Evolutionary conservation across 2,888 invertebrate genomes (phyloP).

Genomic region (Drosophila quasianomalipes): DNA sequence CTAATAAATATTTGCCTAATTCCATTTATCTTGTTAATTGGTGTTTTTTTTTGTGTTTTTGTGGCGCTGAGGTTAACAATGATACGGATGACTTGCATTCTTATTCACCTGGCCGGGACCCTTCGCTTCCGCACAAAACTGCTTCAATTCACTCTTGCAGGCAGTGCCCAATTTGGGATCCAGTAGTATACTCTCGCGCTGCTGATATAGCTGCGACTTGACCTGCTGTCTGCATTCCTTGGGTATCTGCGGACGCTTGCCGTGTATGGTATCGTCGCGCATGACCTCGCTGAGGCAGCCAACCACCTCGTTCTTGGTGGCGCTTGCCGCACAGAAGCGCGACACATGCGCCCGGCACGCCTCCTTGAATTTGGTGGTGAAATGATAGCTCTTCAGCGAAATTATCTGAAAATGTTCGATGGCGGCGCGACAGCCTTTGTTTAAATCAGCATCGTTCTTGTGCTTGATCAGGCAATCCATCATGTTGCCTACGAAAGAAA

Average conservation of each 20-base stretch:
- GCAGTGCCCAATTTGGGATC: slow-evolving; percentile 94
- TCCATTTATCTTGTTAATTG: neutral
- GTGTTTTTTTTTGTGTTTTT: neutral
- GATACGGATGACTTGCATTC: slow-evolving; percentile 72
- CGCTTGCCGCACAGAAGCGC: slow-evolving; percentile 89
- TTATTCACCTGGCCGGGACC: slow-evolving; percentile 87
- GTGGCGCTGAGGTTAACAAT: slow-evolving; percentile 45
- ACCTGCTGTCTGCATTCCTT: slow-evolving; percentile 96
- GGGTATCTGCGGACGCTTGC: slow-evolving; percentile 91
- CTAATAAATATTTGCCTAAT: neutral
- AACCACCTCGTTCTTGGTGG: slow-evolving; percentile 91
- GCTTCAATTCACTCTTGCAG: slow-evolving; percentile 92
- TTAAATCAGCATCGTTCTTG: slow-evolving; percentile 94
- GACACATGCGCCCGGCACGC: slow-evolving; percentile 94
- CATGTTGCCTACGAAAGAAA: slow-evolving; percentile 88
- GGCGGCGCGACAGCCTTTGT: slow-evolving; percentile 94
- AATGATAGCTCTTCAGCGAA: slow-evolving; percentile 96
- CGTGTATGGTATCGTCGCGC: slow-evolving; percentile 93
- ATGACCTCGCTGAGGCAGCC: slow-evolving; percentile 91
- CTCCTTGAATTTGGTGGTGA: slow-evolving; percentile 97
- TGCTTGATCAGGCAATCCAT: slow-evolving; percentile 97
- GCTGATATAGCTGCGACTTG: slow-evolving; percentile 95
- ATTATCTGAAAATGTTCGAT: slow-evolving; percentile 99
- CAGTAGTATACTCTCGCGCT: slow-evolving; percentile 94
- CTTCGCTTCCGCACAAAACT: slow-evolving; percentile 89